Evolutionary conservation across 2,113 vertebrate species (phyloP).

Genomic region (Ranitomeya variabilis): DNA sequence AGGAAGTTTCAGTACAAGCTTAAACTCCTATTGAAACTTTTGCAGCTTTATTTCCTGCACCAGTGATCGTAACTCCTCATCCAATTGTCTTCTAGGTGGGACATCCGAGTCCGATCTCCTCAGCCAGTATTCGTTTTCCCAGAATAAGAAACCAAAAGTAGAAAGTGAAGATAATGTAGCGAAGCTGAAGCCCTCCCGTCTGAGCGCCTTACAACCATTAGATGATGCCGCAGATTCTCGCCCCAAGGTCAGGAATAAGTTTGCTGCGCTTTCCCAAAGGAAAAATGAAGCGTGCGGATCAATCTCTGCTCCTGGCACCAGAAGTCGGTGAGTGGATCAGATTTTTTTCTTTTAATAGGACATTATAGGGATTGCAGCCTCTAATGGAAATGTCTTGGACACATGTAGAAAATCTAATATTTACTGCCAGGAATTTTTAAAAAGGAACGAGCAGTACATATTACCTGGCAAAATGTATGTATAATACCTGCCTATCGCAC

Average conservation of each 20-base stretch:
- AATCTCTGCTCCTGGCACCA: slow-evolving; percentile 72
- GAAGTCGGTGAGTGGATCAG: slow-evolving; percentile 81
- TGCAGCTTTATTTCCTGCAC: accelerated
- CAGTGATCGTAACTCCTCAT: neutral
- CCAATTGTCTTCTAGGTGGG: slow-evolving; percentile 63
- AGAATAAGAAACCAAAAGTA: slow-evolving; percentile 75
- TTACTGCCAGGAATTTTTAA: too few species aligned
- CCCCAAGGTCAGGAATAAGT: slow-evolving; percentile 76
- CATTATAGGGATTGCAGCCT: too few species aligned
- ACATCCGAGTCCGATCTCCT: slow-evolving; percentile 85
- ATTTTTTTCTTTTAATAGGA: too few species aligned
- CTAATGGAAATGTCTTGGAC: too few species aligned
- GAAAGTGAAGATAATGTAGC: slow-evolving; percentile 53
- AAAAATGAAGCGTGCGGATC: slow-evolving; percentile 75
- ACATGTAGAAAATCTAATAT: too few species aligned
- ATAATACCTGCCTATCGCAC: too few species aligned
- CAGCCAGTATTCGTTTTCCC: slow-evolving; percentile 79
- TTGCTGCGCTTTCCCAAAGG: slow-evolving; percentile 82
- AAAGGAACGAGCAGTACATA: too few species aligned
- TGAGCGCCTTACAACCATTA: slow-evolving; percentile 49
- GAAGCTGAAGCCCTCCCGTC: slow-evolving; percentile 21
- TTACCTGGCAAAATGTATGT: too few species aligned
- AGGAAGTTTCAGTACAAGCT: too few species aligned
- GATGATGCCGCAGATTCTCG: slow-evolving; percentile 52
- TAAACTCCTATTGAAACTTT: neutral